Base-by-base conservation (phyloP, 1,140 invertebrate genomes). In the Trichonephila clavipes region DNA sequence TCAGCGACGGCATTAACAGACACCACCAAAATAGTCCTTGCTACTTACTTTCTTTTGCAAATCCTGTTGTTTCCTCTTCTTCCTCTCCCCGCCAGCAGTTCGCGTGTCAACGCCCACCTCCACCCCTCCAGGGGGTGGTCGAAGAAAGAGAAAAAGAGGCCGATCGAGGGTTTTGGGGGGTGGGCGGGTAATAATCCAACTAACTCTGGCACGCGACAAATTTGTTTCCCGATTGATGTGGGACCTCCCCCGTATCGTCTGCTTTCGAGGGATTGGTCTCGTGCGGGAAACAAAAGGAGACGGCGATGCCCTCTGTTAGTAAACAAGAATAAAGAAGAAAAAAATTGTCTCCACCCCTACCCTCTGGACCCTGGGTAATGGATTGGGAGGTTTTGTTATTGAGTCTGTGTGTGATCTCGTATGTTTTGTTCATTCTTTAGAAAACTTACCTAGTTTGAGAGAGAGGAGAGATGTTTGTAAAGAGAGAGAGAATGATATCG, bases 81-180 rank as follows among this genome's bases (percentile, higher is more conserved):
- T 16, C 28, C 28, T 77, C 5, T 18, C 72, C 72, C 72, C 69
- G 51, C 14, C 34, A 34, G 28, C 72, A 28, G 72, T 69, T 69
- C 72, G 28, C 34, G 24, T 34, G 72, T 77, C 72, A 77, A 40
- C 72, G 72, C 72, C 72, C 72, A 77, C 72, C 72, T 40, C 12
- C 72, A 77, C 24, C 72, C 72, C 16, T 34, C 16, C 28, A 10
- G 24, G 24, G 69, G 69, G 28, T 34, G 24, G 34, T 18, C 72
- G 72, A 77, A 77, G 72, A 77, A 77, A 77, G 72, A 77, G 72
- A 77, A 77, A 77, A 77, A 28, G 72, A 40, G 72, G 72, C 72
- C 24, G 34, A 34, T 77, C 10, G 24, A 16, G 28, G 72, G 72
- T 51, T 51, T 51, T 18, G 6, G 24, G 24, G 72, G 72, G 34